Percentiles rank a stretch among this genome's conserved stretches.
Conservation (phyloP, 37 sponge, comb jelly and placozoan genomes). For the Mnemiopsis leidyi region DNA sequence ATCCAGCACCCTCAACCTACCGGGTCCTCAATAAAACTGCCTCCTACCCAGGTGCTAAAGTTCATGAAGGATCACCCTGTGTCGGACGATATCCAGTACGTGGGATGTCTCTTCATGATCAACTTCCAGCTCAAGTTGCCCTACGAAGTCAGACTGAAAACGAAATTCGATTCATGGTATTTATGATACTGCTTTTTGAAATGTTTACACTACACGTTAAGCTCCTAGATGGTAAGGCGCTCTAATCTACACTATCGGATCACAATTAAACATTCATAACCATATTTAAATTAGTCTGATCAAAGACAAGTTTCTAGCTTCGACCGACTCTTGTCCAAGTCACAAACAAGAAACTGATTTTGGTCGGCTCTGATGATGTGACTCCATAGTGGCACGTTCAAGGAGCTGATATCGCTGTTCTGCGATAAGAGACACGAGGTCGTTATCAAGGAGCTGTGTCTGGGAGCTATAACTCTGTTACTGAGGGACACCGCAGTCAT, state of each 20-base stretch:
- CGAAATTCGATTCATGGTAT: background rate
- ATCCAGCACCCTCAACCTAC: too few species aligned
- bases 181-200: too few species aligned
- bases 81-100: background rate
- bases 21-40: too few species aligned
- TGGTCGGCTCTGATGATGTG: too few species aligned
- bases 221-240: too few species aligned
- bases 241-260: too few species aligned
- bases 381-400: background rate
- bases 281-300: too few species aligned
- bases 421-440: background rate
- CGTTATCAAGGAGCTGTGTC: conserved; percentile 24
- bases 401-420: background rate
- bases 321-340: too few species aligned
- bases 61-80: background rate
- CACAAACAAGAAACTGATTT: too few species aligned
- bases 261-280: too few species aligned
- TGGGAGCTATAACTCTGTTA: conserved; percentile 8
- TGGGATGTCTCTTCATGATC: conserved; percentile 32
- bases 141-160: background rate
- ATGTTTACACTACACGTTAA: too few species aligned
- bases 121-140: background rate
- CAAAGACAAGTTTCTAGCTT: too few species aligned
- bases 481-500: background rate
- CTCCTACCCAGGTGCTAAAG: background rate